phyloP scores from a whole-genome alignment of 1,140 invertebrate species.

The Cotesia glomerata region DNA sequence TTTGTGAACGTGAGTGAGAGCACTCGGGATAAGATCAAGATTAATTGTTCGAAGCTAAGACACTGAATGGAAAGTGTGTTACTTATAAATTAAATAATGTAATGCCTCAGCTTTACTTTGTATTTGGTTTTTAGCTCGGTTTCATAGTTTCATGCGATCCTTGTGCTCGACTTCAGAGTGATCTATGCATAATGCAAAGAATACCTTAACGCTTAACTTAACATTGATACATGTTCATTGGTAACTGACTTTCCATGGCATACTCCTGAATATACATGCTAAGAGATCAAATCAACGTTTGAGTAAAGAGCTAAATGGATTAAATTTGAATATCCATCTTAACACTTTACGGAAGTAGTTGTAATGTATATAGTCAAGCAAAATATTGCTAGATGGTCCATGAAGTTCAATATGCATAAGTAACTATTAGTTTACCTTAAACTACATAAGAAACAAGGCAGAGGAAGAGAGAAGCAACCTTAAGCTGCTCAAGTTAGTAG shows the following conservation, averaged over 20 bases:
- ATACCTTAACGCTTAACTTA: too few relatives aligned
- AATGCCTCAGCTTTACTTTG: too few relatives aligned
- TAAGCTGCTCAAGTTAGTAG: background rate
- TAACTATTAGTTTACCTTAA: conserved; percentile 21
- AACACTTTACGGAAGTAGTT: background rate
- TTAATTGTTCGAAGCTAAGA: conserved; percentile 16
- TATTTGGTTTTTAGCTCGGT: background rate
- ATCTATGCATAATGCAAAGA: too few relatives aligned
- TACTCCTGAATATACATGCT: too few relatives aligned
- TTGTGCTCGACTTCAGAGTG: too few relatives aligned
- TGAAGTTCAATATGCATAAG: conserved; percentile 21
- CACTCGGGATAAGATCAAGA: conserved; percentile 15
- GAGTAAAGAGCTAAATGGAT: background rate
- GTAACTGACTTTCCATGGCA: too few relatives aligned
- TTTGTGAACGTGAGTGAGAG: background rate
- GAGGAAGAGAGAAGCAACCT: background rate
- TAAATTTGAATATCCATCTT: background rate
- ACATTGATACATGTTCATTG: too few relatives aligned
- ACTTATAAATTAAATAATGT: background rate
- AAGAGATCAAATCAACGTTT: too few relatives aligned
- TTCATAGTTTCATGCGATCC: background rate
- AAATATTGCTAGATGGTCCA: conserved; percentile 21
- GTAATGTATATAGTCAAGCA: background rate
- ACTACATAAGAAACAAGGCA: background rate
- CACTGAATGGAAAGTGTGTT: background rate